Percentiles rank a stretch among this genome's conserved stretches.
These are phyloP conservation scores for Brachionus koreanus DNA, from an alignment of 1,140 invertebrate genomes.

Conservation along the genomic window DNA sequence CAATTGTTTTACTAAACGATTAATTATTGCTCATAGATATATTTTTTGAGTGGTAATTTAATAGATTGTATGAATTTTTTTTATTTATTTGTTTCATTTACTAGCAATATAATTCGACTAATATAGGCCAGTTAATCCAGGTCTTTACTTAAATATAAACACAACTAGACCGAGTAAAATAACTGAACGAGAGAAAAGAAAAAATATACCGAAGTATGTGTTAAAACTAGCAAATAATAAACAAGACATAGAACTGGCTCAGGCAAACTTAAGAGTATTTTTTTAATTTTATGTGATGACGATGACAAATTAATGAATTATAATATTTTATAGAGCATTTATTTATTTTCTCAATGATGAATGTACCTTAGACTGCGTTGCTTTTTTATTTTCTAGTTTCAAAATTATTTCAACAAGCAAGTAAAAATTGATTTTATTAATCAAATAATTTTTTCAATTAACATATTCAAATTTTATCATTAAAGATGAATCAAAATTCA, in stretches of 20 bases:
- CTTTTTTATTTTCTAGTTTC: neutral
- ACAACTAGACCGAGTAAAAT: neutral
- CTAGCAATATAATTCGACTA: neutral
- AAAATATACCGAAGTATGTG: neutral
- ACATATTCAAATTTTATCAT: conserved; percentile 17
- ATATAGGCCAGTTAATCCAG: conserved; percentile 36
- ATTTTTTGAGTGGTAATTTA: neutral
- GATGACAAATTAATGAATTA: conserved; percentile 35
- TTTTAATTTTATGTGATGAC: neutral
- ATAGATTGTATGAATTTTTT: neutral
- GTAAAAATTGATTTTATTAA: conserved; percentile 30
- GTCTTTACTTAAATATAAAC: neutral
- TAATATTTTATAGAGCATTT: neutral
- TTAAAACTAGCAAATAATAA: neutral
- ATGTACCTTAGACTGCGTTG: neutral
- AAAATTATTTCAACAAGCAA: conserved; percentile 20
- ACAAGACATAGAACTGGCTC: neutral
- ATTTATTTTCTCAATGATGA: neutral
- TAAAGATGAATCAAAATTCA: neutral
- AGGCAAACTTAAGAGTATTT: neutral
- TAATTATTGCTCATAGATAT: neutral
- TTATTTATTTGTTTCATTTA: neutral
- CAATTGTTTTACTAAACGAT: neutral
- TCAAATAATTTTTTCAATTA: conserved; percentile 32
- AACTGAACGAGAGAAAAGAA: conserved; percentile 15